These are phyloP conservation scores for Macrosiphum euphorbiae DNA, from an alignment of 2,888 invertebrate species.

Conservation along the genomic window DNA sequence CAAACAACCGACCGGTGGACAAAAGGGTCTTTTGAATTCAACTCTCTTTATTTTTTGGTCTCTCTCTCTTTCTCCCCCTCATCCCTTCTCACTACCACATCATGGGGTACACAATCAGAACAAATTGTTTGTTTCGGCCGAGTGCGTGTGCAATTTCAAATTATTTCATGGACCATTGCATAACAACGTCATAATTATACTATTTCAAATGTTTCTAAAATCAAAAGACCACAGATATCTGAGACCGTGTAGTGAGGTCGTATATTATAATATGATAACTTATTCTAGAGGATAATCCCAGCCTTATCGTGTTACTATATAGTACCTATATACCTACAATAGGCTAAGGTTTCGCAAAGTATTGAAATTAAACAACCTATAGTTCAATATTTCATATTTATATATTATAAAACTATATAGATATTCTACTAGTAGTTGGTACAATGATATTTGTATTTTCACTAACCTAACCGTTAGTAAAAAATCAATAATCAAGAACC, in stretches of 20 bases:
- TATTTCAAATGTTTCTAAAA: conserved; percentile 11
- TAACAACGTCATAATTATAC: not conserved
- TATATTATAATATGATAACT: not conserved
- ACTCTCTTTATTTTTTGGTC: not conserved
- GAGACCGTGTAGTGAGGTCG: not conserved
- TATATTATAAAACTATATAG: not conserved
- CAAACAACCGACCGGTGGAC: conserved; percentile 31
- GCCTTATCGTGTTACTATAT: not conserved
- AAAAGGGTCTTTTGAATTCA: conserved; percentile 51
- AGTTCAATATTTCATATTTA: not conserved
- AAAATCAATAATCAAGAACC: not conserved
- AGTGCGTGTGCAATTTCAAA: conserved; percentile 22
- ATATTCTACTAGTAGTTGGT: no score
- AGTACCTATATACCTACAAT: not conserved
- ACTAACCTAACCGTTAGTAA: not conserved
- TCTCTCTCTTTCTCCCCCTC: not conserved
- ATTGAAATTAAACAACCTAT: not conserved
- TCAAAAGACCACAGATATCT: not conserved
- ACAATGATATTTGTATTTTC: not conserved
- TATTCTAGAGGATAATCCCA: not conserved
- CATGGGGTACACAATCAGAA: not conserved
- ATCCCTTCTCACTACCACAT: not conserved
- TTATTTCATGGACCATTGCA: conserved; percentile 11
- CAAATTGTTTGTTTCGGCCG: conserved; percentile 11
- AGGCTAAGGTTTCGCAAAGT: not conserved